These are phyloP conservation scores for Xiphophorus couchianus DNA, from an alignment of 2,113 vertebrate genomes.

Conservation along the genomic window DNA sequence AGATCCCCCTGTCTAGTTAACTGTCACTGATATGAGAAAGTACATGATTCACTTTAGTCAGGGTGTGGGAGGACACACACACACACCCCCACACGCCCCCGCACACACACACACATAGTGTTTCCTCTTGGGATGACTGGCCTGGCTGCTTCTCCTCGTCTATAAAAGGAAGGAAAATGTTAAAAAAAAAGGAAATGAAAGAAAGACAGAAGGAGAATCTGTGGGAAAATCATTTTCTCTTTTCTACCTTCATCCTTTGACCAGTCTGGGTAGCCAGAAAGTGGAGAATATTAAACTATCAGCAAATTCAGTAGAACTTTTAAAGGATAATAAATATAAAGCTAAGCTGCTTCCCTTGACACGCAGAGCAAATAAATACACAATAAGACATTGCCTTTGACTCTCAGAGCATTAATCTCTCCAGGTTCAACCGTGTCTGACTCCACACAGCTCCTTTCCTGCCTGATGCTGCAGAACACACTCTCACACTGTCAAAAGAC, in stretches of 20 bases:
- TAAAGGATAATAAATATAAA: constrained; percentile 40
- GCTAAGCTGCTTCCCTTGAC: constrained; percentile 18
- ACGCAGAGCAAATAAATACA: constrained; percentile 43
- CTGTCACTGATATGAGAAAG: constrained; percentile 83
- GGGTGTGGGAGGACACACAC: constrained; percentile 65
- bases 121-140: constrained; percentile 51
- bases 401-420: constrained; percentile 4
- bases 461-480: not conserved
- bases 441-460: constrained; percentile 13
- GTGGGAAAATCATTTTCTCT: constrained; percentile 59
- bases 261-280: constrained; percentile 27
- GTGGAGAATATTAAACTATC: not conserved
- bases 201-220: constrained; percentile 19
- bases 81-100: constrained; percentile 14
- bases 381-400: constrained; percentile 2
- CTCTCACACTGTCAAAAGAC: not conserved
- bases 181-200: constrained; percentile 34
- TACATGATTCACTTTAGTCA: constrained; percentile 84
- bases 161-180: constrained; percentile 41
- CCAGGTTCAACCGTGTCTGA: constrained; percentile 6
- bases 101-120: constrained; percentile 1
- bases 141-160: constrained; percentile 72
- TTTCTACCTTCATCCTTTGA: not conserved
- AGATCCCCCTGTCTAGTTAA: constrained; percentile 80
- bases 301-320: constrained; percentile 27